Percentiles rank a stretch among this genome's conserved stretches.
Evolutionary conservation across 2,888 invertebrate genomes (phyloP).

Genomic region (Torymus auratus): DNA sequence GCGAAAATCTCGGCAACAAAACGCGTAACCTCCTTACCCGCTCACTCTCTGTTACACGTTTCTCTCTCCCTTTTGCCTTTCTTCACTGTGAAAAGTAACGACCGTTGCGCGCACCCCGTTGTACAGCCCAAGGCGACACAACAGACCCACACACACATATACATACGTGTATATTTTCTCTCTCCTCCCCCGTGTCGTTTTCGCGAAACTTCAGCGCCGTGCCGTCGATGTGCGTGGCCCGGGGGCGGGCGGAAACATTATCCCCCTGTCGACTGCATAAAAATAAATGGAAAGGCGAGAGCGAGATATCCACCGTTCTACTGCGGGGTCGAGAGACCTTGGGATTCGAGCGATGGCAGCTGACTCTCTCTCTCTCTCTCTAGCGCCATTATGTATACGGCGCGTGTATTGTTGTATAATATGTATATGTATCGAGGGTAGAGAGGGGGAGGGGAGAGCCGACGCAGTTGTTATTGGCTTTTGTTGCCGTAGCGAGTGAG

Average conservation of each 20-base stretch:
- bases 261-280: conserved; percentile 3
- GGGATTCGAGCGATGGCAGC: neutral
- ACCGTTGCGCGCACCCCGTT: neutral
- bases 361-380: neutral
- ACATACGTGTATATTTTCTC: too few relatives aligned
- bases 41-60: neutral
- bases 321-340: neutral
- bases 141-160: too few relatives aligned
- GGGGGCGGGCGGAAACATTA: neutral
- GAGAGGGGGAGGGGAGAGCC: too few relatives aligned
- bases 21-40: neutral
- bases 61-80: neutral
- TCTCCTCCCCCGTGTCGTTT: conserved; percentile 10
- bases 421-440: neutral
- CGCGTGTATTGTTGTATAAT: too few relatives aligned
- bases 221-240: conserved; percentile 15
- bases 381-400: neutral
- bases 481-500: too few relatives aligned
- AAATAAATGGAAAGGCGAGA: conserved; percentile 23
- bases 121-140: neutral
- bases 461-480: too few relatives aligned
- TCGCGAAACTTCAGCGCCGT: neutral
- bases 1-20: too few relatives aligned
- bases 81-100: conserved; percentile 35
- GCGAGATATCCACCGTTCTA: neutral